Evolutionary conservation across 2,113 vertebrate species (phyloP), one percentile per base, ranked within the genome.

Genomic region (rat (Rattus norvegicus)): DNA sequence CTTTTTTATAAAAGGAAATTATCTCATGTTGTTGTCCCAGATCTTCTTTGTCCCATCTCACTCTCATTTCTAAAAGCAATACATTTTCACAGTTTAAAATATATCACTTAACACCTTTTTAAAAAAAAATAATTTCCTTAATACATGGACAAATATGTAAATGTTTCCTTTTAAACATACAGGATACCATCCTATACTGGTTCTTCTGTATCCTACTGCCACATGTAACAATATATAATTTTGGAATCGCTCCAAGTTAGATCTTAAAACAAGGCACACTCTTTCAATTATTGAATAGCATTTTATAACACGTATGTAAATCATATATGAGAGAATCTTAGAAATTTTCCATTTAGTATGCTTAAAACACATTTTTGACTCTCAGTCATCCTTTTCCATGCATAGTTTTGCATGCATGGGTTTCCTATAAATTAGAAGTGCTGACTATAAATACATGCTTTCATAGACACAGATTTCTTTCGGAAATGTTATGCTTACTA

Each of bases 371-470:
- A 92, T 14, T 56, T 91, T 95, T 28, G 81, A 43, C 91, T 88
- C 56, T 20, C 39, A 26, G 14, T 61, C 36, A 92, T 54, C 30
- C 33, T 88, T 93, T 90, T 85, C 59, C 9, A 3, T 95, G 63
- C 43, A 85, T 95, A 88, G 86, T 97, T 96, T 93, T 96, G 22
- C 36, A 87, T 70, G 10, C 79, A 26, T 96, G 28, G 88, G 86
- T 92, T 92, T 94, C 43, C 26, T 77, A 88, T 76, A 93, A 88
- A 30, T 93, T 94, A 93, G 69, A 95, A 95, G 26, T 96, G 22
- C n/a, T 85, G 43, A 92, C 63, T 88, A 84, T 17, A 90, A 67
- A 88, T 19, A 43, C 69, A 80, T 39, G 3, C 84, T 88, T 92
- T 93, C 65, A 85, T 19, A 75, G 9, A 92, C 7, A 88, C 6